Evolutionary conservation across 2,113 vertebrate genomes (phyloP).

Genomic region (Larimichthys crocea): DNA sequence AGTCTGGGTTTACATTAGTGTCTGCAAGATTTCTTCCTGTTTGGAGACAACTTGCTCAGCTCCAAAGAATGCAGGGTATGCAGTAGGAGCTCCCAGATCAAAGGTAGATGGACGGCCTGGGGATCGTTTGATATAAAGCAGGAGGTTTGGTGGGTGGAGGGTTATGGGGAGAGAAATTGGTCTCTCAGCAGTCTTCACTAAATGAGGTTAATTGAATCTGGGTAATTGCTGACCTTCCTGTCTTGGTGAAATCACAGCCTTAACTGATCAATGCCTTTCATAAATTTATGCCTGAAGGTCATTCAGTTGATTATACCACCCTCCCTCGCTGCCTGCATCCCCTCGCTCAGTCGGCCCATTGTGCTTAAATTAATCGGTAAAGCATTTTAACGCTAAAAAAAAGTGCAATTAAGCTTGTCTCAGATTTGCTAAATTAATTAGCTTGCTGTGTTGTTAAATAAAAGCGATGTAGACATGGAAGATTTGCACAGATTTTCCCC

Average conservation of each 20-base stretch:
- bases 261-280: conserved; percentile 86
- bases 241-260: conserved; percentile 82
- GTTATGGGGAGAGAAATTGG: conserved; percentile 62
- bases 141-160: conserved; percentile 14
- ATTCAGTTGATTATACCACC: conserved; percentile 73
- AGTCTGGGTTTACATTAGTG: conserved; percentile 52
- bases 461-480: conserved; percentile 61
- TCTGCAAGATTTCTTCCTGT: conserved; percentile 32
- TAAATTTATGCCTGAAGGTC: conserved; percentile 83
- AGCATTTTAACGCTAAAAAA: conserved; percentile 57
- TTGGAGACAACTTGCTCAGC: conserved; percentile 56
- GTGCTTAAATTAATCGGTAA: conserved; percentile 62
- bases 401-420: conserved; percentile 74
- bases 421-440: conserved; percentile 74
- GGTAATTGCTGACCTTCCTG: conserved; percentile 85
- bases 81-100: conserved; percentile 64
- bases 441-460: conserved; percentile 67
- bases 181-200: conserved; percentile 83
- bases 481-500: conserved; percentile 31
- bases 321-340: conserved; percentile 47
- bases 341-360: conserved; percentile 53
- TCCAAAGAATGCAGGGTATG: conserved; percentile 58
- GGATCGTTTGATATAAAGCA: conserved; percentile 70
- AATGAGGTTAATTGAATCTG: conserved; percentile 86
- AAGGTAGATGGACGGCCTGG: conserved; percentile 64